Conservation (phyloP, 2,113 vertebrate genomes). For the Austrofundulus limnaeus region DNA sequence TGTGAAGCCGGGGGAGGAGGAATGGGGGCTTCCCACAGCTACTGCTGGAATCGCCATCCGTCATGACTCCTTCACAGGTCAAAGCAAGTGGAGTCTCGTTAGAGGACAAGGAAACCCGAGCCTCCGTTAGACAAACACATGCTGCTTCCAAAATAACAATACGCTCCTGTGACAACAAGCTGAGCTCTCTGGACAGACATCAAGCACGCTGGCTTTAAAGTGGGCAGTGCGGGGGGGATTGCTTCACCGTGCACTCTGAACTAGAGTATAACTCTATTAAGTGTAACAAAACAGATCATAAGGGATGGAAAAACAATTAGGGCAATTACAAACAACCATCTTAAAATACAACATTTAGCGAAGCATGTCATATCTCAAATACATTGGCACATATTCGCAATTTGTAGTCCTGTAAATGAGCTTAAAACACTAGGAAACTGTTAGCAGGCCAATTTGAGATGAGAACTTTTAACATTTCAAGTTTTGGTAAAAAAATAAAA, state of each 20-base stretch:
- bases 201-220: constrained; percentile 65
- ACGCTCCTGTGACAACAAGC: constrained; percentile 67
- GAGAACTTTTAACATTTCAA: no score
- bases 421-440: not conserved
- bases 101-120: constrained; percentile 77
- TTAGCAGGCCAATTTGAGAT: no score
- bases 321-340: constrained; percentile 55
- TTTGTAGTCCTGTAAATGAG: no score
- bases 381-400: no score
- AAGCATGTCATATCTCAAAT: no score
- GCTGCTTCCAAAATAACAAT: constrained; percentile 86
- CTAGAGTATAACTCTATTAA: constrained; percentile 6
- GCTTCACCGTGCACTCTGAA: constrained; percentile 60
- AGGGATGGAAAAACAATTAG: constrained; percentile 22
- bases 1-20: constrained; percentile 50
- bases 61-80: constrained; percentile 63
- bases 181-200: constrained; percentile 58
- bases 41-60: constrained; percentile 66
- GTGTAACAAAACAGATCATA: constrained; percentile 17
- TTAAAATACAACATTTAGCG: constrained; percentile 18
- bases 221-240: constrained; percentile 69
- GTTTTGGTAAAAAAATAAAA: not conserved
- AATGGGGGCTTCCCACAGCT: constrained; percentile 18
- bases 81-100: constrained; percentile 42
- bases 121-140: constrained; percentile 83